These are phyloP conservation scores for Aegotheles bennettii DNA, from an alignment of 2,113 vertebrate species.

Conservation along the genomic window DNA sequence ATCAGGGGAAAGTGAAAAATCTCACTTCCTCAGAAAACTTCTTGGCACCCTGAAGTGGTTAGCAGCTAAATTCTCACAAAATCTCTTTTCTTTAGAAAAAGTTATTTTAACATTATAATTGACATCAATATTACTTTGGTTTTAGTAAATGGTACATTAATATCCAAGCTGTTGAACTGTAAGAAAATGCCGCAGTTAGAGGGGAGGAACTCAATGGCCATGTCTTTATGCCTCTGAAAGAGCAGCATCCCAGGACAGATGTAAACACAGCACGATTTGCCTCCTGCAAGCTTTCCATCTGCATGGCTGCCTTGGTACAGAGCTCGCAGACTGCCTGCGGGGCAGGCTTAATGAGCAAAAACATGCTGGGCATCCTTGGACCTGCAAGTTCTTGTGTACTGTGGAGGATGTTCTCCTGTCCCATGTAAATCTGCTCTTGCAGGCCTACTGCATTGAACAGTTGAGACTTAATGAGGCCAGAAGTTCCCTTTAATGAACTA, in stretches of 20 bases:
- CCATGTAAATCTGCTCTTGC: not conserved
- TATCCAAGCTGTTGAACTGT: not conserved
- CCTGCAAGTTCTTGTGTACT: not conserved
- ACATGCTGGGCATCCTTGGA: not conserved
- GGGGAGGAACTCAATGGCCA: not conserved
- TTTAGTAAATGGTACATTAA: not conserved
- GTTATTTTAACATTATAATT: not conserved
- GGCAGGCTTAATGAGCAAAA: fast-evolving
- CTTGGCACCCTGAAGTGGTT: not conserved
- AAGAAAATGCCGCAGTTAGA: not conserved
- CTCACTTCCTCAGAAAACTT: not conserved
- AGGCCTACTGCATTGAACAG: not conserved
- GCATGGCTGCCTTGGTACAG: not conserved
- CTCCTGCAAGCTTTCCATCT: constrained; percentile 8
- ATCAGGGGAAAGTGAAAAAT: not conserved
- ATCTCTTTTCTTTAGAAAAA: not conserved
- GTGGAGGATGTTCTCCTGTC: not conserved
- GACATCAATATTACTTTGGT: not conserved
- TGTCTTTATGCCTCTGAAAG: not conserved
- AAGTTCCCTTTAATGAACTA: not conserved
- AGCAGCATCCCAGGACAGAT: not conserved
- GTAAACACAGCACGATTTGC: not conserved
- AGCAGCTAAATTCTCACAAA: not conserved
- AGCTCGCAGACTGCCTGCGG: not conserved
- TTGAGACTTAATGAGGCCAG: not conserved